Conservation (phyloP, 2,888 invertebrate species). For the Cantharis rufa region DNA sequence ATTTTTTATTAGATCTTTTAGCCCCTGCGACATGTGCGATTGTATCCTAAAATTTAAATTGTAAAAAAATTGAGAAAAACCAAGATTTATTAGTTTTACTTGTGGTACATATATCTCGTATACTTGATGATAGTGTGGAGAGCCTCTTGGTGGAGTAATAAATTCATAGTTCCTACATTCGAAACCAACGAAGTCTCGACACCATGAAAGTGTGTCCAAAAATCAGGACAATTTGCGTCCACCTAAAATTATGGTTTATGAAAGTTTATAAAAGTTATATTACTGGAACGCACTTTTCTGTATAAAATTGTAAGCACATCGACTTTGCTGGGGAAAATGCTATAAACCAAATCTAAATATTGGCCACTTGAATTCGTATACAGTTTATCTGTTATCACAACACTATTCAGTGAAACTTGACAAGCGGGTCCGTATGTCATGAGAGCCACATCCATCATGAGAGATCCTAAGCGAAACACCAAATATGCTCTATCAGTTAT, state of each 20-base stretch:
- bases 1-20: slow-evolving; percentile 43
- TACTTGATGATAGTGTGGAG: slow-evolving; percentile 73
- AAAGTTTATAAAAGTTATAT: neutral
- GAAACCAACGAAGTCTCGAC: slow-evolving; percentile 78
- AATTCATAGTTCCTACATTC: slow-evolving; percentile 65
- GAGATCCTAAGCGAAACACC: slow-evolving; percentile 69
- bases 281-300: slow-evolving; percentile 64
- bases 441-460: slow-evolving; percentile 74
- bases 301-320: slow-evolving; percentile 76
- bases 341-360: slow-evolving; percentile 74
- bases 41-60: slow-evolving; percentile 34
- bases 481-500: slow-evolving; percentile 74
- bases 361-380: slow-evolving; percentile 76
- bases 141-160: slow-evolving; percentile 76
- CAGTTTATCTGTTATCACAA: slow-evolving; percentile 74
- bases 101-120: slow-evolving; percentile 64
- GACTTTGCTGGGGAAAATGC: slow-evolving; percentile 58
- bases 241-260: slow-evolving; percentile 60
- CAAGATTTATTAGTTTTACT: slow-evolving; percentile 56
- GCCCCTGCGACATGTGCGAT: slow-evolving; percentile 42
- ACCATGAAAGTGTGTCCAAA: slow-evolving; percentile 77
- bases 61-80: slow-evolving; percentile 14
- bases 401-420: slow-evolving; percentile 69
- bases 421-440: slow-evolving; percentile 80
- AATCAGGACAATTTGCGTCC: slow-evolving; percentile 80